A percentile compares a stretch with the other conserved stretches of the same genome.
Evolutionary conservation across 2,113 vertebrate genomes (phyloP).

Genomic region (Brachypteracias leptosomus): DNA sequence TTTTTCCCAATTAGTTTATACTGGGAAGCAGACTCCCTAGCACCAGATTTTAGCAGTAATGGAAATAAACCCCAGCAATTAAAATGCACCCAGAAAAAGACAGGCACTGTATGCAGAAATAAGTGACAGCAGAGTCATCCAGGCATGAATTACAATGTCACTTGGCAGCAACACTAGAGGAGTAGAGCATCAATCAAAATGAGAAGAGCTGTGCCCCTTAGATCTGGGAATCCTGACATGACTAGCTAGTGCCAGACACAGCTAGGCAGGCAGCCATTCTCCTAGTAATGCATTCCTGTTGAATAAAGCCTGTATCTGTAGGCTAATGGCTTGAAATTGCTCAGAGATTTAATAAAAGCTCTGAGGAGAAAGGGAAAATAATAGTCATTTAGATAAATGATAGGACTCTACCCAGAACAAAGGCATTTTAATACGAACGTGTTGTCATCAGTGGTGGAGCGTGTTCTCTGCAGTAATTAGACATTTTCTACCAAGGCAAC

Average conservation of each 20-base stretch:
- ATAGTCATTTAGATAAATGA: conserved; percentile 69
- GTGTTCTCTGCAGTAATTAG: conserved; percentile 61
- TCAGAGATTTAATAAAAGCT: conserved; percentile 62
- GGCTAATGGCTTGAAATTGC: conserved; percentile 61
- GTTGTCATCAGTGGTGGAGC: conserved; percentile 26
- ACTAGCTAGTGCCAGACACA: conserved; percentile 25
- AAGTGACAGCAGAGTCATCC: not conserved
- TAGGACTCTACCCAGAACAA: conserved; percentile 50
- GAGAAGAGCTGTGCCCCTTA: not conserved
- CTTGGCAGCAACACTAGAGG: not conserved
- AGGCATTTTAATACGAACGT: conserved; percentile 61
- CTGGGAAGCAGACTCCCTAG: not conserved
- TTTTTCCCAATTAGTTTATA: not conserved
- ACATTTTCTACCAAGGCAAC: conserved; percentile 41
- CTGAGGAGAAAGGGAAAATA: conserved; percentile 56
- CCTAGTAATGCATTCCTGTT: not conserved
- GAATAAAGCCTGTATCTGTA: conserved; percentile 32
- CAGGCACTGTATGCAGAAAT: not conserved
- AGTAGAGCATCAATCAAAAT: conserved; percentile 7
- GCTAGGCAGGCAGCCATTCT: conserved; percentile 30
- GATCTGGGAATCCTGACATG: conserved; percentile 20
- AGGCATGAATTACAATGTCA: not conserved
- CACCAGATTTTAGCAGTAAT: not conserved
- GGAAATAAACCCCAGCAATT: not conserved
- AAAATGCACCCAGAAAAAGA: conserved; percentile 13